Evolutionary conservation across 2,113 vertebrate genomes (phyloP).

Genomic region (Cardinalis cardinalis): DNA sequence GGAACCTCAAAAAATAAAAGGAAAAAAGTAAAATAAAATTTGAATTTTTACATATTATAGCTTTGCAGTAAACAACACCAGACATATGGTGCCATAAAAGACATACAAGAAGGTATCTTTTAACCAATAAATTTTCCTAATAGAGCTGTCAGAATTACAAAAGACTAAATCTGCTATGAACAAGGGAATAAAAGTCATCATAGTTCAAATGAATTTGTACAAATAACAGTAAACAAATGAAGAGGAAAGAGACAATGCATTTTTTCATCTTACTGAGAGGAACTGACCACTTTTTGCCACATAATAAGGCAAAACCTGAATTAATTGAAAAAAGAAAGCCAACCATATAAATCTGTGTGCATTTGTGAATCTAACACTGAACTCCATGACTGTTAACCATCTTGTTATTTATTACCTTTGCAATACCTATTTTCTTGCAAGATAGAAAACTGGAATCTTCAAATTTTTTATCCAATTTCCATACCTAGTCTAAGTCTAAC

Average conservation of each 20-base stretch:
- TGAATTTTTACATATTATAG: not conserved
- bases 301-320: not conserved
- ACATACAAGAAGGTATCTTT: not conserved
- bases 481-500: not conserved
- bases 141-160: not conserved
- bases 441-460: not conserved
- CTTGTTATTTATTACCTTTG: not conserved
- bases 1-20: constrained; percentile 34
- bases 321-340: not conserved
- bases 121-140: not conserved
- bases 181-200: not conserved
- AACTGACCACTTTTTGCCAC: not conserved
- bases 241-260: not conserved
- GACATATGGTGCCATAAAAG: not conserved
- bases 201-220: not conserved
- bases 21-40: not conserved
- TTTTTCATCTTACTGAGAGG: not conserved
- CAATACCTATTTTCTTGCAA: not conserved
- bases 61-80: not conserved
- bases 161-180: not conserved
- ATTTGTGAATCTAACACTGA: not conserved
- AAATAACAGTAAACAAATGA: not conserved
- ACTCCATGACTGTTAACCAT: not conserved
- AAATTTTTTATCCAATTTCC: not conserved
- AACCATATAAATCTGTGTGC: not conserved